phyloP scores from a whole-genome alignment of 2,888 invertebrate species.

The Tethea ocularis region DNA sequence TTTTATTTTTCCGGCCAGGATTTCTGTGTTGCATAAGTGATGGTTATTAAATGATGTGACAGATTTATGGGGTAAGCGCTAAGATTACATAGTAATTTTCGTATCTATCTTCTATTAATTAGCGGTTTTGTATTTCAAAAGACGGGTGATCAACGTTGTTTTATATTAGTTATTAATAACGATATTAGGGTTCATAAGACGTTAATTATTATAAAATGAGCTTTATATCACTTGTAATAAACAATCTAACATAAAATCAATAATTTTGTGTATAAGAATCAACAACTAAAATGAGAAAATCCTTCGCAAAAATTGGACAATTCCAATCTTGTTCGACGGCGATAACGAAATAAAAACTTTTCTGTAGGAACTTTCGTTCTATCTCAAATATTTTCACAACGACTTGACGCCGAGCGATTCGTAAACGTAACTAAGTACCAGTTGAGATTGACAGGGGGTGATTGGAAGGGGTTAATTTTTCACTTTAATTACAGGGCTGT shows the following conservation, averaged over 20 bases:
- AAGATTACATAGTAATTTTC: constrained; percentile 22
- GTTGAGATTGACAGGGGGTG: constrained; percentile 40
- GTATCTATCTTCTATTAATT: not conserved
- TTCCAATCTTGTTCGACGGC: constrained; percentile 37
- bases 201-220: not conserved
- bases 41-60: constrained; percentile 59
- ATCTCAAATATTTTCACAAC: constrained; percentile 32
- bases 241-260: too few relatives aligned
- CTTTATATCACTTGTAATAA: not conserved
- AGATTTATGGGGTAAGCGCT: constrained; percentile 62
- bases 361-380: constrained; percentile 26
- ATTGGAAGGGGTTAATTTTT: constrained; percentile 41
- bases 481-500: constrained; percentile 41
- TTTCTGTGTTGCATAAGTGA: constrained; percentile 49
- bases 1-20: constrained; percentile 24
- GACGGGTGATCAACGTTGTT: not conserved
- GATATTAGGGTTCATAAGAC: not conserved
- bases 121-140: not conserved
- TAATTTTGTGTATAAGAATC: not conserved
- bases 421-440: constrained; percentile 45
- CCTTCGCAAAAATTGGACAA: constrained; percentile 31
- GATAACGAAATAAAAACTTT: constrained; percentile 57
- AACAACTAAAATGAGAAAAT: too few relatives aligned
- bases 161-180: not conserved
- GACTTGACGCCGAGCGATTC: constrained; percentile 41